phyloP scores from a whole-genome alignment of 2,888 invertebrate genomes.

The Cryptophagus acutangulus region DNA sequence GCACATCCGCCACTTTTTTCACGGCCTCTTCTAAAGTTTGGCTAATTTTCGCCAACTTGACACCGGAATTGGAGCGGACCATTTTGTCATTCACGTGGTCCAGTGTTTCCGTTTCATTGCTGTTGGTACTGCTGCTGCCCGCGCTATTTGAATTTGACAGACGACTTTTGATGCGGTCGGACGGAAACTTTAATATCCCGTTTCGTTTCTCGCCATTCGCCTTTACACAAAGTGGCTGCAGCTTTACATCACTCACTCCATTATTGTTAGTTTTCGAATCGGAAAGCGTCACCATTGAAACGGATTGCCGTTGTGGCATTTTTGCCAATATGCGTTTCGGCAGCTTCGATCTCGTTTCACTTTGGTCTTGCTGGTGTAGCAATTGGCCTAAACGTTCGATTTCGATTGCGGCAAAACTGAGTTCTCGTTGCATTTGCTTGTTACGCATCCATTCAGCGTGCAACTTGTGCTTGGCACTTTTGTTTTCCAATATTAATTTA shows the following conservation, averaged over 20 bases:
- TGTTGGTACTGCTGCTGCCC: conserved; percentile 1
- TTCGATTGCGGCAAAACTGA: conserved; percentile 59
- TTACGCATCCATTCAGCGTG: conserved; percentile 64
- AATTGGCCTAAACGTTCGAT: conserved; percentile 55
- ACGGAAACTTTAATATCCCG: conserved; percentile 50
- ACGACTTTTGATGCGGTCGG: conserved; percentile 55
- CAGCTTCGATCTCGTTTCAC: conserved; percentile 13
- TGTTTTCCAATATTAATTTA: conserved; percentile 66
- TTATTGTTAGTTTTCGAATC: conserved; percentile 37
- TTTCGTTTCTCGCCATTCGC: conserved; percentile 36
- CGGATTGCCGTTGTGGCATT: no score
- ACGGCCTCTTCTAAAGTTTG: conserved; percentile 29
- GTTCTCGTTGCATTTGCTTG: conserved; percentile 63
- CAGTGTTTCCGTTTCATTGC: conserved; percentile 9
- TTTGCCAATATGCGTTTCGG: conserved; percentile 6
- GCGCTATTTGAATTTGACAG: not conserved
- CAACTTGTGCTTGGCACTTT: conserved; percentile 68
- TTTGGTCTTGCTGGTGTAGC: conserved; percentile 12
- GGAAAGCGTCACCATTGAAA: no score
- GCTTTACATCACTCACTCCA: conserved; percentile 43
- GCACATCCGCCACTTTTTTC: conserved; percentile 29
- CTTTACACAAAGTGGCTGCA: conserved; percentile 33
- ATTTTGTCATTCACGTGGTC: conserved; percentile 14
- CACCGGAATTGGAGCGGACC: conserved; percentile 29
- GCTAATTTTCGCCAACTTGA: conserved; percentile 23